These are phyloP conservation scores for Aleiodes leptofemur DNA, from an alignment of 2,888 invertebrate genomes.

Conservation along the genomic window DNA sequence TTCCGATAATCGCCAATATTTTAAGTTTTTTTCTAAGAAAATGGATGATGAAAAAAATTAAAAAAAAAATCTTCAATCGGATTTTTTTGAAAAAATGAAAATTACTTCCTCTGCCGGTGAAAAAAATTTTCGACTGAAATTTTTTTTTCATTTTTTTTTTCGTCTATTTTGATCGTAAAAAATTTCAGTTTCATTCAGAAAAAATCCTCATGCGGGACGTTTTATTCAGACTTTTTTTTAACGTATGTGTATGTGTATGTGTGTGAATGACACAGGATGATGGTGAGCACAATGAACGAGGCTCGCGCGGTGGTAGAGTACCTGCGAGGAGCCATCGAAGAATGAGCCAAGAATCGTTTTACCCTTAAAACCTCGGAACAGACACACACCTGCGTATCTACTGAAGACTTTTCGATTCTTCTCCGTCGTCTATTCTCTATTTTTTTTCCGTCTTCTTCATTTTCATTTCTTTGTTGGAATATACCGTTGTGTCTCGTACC, in stretches of 20 bases:
- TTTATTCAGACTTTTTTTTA: constrained; percentile 11
- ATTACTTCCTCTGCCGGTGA: neutral
- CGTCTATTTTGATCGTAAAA: neutral
- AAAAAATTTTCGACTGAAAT: neutral
- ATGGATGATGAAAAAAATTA: too few species aligned
- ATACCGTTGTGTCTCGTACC: neutral
- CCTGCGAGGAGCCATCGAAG: constrained; percentile 20
- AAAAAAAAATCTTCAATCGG: too few species aligned
- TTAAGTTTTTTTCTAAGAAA: too few species aligned
- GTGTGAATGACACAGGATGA: constrained; percentile 14
- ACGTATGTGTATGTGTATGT: neutral
- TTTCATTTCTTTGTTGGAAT: constrained; percentile 20
- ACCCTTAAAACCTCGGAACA: constrained; percentile 40
- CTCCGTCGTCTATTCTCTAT: constrained; percentile 22
- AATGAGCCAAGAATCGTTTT: constrained; percentile 26
- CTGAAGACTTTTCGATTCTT: constrained; percentile 55
- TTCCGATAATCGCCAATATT: too few species aligned
- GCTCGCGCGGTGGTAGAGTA: constrained; percentile 26
- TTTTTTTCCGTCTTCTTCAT: neutral
- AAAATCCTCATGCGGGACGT: constrained; percentile 6
- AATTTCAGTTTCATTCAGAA: constrained; percentile 18
- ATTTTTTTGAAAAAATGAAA: too few species aligned
- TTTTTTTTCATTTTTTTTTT: neutral
- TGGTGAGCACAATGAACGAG: constrained; percentile 1
- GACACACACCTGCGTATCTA: constrained; percentile 51